Conservation (phyloP, 2,888 invertebrate genomes). For the Phymatocera aterrima region DNA sequence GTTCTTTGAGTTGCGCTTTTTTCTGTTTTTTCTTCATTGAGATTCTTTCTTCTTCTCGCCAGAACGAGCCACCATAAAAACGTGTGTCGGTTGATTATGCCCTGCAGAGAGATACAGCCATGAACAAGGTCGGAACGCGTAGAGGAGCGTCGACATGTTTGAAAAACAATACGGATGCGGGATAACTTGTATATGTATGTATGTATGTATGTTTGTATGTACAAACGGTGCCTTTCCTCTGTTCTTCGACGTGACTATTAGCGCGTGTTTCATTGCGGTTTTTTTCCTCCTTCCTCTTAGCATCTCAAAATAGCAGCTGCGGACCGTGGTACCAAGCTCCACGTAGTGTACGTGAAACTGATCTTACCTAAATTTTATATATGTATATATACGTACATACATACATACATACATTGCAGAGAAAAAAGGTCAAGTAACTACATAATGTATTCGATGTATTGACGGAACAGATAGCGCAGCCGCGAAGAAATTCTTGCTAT, state of each 20-base stretch:
- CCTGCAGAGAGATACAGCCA: neutral
- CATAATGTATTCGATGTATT: neutral
- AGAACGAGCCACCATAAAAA: too few relatives aligned
- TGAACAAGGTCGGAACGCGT: conserved; percentile 11
- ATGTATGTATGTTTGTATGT: neutral
- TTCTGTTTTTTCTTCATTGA: too few relatives aligned
- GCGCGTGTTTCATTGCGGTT: neutral
- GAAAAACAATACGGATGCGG: conserved; percentile 17
- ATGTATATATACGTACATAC: neutral
- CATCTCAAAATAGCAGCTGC: neutral
- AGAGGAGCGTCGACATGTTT: conserved; percentile 22
- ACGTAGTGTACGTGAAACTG: neutral
- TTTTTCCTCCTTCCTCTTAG: neutral
- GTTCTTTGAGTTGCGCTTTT: too few relatives aligned
- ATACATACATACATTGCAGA: neutral
- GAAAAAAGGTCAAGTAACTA: neutral
- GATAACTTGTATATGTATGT: neutral
- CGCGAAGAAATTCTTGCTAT: neutral
- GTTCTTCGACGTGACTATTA: conserved; percentile 16
- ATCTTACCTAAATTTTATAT: neutral
- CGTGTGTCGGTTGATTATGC: neutral
- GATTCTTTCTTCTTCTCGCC: too few relatives aligned
- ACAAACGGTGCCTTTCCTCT: neutral
- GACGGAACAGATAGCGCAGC: too few relatives aligned
- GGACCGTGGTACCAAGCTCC: neutral